A percentile compares a stretch with the other conserved stretches of the same genome.
These are phyloP conservation scores for Lagopus leucura DNA, from an alignment of 2,113 vertebrate genomes.

Conservation along the genomic window DNA sequence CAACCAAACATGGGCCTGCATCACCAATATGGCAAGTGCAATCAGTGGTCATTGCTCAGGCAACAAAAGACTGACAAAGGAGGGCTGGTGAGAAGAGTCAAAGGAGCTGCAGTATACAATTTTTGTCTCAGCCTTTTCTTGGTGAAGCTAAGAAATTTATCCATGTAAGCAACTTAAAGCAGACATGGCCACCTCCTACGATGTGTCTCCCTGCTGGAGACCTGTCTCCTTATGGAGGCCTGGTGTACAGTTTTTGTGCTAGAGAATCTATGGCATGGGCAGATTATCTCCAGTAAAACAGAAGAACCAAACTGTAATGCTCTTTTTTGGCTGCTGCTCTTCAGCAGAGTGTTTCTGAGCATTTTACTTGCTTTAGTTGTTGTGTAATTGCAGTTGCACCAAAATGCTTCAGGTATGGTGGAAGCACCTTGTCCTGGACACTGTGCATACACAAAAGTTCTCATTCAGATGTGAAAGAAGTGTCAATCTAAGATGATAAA, in stretches of 20 bases:
- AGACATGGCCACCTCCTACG: not conserved
- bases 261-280: not conserved
- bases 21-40: not conserved
- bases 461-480: not conserved
- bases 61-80: not conserved
- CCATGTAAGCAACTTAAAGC: not conserved
- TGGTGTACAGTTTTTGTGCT: not conserved
- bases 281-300: not conserved
- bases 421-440: not conserved
- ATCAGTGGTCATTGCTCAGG: not conserved
- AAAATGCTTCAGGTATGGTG: not conserved
- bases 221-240: not conserved
- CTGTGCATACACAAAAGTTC: not conserved
- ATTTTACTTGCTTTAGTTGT: not conserved
- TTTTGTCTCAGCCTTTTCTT: not conserved
- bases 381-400: not conserved
- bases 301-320: not conserved
- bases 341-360: not conserved
- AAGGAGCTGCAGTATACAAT: not conserved
- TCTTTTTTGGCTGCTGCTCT: not conserved
- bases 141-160: not conserved
- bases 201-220: not conserved
- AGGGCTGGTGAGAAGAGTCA: not conserved
- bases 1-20: not conserved
- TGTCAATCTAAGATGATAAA: conserved; percentile 51